A percentile compares a stretch with the other conserved stretches of the same genome.
Conservation (phyloP, 2,113 vertebrate species). For the Anarhynchus alexandrinus region DNA sequence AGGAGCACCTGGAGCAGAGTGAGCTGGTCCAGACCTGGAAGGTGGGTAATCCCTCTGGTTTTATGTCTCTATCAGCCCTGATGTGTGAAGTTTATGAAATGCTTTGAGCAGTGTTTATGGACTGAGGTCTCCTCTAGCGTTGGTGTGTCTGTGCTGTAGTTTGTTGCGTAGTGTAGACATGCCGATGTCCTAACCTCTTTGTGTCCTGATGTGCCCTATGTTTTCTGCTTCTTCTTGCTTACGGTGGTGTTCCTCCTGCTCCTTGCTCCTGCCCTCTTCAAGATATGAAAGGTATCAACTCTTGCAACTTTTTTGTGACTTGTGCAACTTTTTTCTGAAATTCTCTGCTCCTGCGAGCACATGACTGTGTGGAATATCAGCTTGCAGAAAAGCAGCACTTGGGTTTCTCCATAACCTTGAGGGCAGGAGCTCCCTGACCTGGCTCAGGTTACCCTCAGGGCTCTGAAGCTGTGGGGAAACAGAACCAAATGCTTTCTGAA, state of each 20-base stretch:
- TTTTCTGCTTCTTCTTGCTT: background rate
- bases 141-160: too few species aligned
- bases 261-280: background rate
- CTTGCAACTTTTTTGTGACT: background rate
- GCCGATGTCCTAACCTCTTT: fast-evolving
- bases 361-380: background rate
- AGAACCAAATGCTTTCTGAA: background rate
- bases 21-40: background rate
- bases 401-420: background rate
- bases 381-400: background rate
- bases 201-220: fast-evolving
- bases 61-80: fast-evolving
- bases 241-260: fast-evolving
- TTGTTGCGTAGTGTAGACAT: fast-evolving
- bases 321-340: background rate
- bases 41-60: background rate
- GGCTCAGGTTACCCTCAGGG: background rate
- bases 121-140: background rate
- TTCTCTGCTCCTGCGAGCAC: background rate
- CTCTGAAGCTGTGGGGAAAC: background rate
- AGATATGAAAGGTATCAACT: too few species aligned
- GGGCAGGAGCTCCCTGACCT: background rate
- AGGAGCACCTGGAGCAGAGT: background rate
- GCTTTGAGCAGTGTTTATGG: background rate
- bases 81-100: fast-evolving